Percentiles rank a stretch among this genome's conserved stretches.
phyloP scores from a whole-genome alignment of 2,888 invertebrate genomes.

The Amblyjoppa proteus region DNA sequence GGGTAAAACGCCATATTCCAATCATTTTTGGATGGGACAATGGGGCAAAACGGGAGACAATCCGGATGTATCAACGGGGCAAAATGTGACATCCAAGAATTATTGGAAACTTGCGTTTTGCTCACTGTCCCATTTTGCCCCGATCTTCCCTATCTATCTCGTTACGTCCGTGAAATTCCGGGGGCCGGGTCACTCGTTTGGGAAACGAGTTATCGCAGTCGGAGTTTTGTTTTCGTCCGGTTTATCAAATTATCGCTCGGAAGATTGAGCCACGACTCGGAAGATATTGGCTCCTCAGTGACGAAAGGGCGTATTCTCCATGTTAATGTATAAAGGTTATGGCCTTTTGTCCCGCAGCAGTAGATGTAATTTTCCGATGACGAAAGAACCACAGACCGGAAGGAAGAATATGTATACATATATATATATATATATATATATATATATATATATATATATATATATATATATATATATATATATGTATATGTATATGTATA shows the following conservation, averaged over 20 bases:
- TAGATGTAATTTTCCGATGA: background rate
- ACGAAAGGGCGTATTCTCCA: background rate
- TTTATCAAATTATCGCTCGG: background rate
- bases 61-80: no score
- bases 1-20: no score
- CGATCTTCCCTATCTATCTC: background rate
- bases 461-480: no score
- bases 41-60: no score
- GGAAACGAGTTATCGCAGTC: conserved; percentile 10
- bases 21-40: no score
- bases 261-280: background rate
- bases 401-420: background rate
- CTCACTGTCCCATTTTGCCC: no score
- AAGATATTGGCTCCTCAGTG: background rate
- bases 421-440: background rate
- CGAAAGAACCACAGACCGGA: conserved; percentile 12
- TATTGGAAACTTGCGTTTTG: no score
- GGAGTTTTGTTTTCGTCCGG: background rate
- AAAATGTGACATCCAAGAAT: no score
- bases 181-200: conserved; percentile 1
- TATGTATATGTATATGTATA: background rate
- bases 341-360: background rate
- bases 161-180: background rate
- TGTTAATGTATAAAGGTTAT: background rate
- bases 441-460: background rate